phyloP scores from a whole-genome alignment of 2,113 vertebrate species.

The Notiomystis cincta region DNA sequence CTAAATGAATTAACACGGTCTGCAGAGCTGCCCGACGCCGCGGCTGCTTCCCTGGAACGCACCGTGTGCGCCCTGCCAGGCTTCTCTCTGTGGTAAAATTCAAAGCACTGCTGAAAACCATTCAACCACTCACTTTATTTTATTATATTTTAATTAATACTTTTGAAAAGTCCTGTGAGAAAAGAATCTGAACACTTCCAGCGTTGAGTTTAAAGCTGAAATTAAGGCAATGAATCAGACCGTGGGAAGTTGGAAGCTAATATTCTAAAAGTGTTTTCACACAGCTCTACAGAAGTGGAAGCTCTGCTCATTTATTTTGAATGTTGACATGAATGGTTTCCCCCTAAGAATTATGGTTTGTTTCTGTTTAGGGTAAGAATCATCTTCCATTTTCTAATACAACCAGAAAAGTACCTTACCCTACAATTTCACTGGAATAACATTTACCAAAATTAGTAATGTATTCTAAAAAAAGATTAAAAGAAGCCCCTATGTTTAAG shows the following conservation, averaged over 20 bases:
- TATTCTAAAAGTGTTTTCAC: not conserved
- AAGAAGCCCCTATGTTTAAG: not conserved
- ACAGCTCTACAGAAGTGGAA: not conserved
- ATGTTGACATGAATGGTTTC: not conserved
- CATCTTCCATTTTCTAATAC: not conserved
- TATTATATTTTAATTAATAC: conserved; percentile 54
- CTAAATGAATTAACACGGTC: not conserved
- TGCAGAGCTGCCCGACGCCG: not conserved
- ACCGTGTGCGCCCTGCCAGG: not conserved
- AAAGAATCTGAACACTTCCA: not conserved
- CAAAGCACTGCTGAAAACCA: not conserved
- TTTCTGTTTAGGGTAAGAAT: not conserved
- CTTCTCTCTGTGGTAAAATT: not conserved
- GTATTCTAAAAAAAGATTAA: not conserved
- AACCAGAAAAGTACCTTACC: not conserved
- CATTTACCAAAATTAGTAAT: not conserved
- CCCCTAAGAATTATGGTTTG: fast-evolving
- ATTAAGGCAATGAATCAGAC: conserved; percentile 25
- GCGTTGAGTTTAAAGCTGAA: not conserved
- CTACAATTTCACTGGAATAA: not conserved
- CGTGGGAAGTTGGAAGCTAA: not conserved
- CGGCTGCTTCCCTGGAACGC: not conserved
- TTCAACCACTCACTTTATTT: not conserved
- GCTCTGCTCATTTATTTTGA: not conserved
- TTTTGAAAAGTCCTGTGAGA: conserved; percentile 15